Base-by-base conservation (phyloP, 1,140 invertebrate species). In the Ceratina calcarata region DNA sequence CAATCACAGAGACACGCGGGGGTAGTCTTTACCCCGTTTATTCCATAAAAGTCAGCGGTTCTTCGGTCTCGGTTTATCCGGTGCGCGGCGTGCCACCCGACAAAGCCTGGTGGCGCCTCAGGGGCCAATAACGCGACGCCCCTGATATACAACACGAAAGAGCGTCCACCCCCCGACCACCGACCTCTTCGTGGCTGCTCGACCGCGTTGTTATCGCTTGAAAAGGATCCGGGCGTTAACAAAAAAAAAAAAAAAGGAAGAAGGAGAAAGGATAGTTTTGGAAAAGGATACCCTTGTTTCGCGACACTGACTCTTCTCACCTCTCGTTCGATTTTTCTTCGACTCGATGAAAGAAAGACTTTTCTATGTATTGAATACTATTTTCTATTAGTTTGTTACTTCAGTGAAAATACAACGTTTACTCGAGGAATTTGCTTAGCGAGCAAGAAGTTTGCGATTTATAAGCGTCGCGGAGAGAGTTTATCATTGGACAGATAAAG, bases 41-140 rank as follows among this genome's bases (percentile, higher is more conserved):
- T 91, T 87, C 84, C 78, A 92, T 90, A 90, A 91, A 92, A 92
- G 87, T 91, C 88, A 86, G 79, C 82, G 87, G 81, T 89, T 90
- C 90, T 91, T 90, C 85, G 78, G 82, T 78, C 86, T 86, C 90
- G 86, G 86, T 89, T 91, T 91, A 89, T 87, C 86, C 75, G 79
- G 86, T 77, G 83, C 81, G 83, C 82, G 83, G 76, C 57, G 80
- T 75, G 76, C 77, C 68, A 82, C 45, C 74, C 84, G 84, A 87
- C 85, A 87, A 87, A 87, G 85, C 85, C 24, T 51, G 66, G 81
- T 84, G 82, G 86, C 85, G 84, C 85, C 85, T 86, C 84, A 62
- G 85, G 85, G 85, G 84, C 85, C 85, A 86, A 86, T 86, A 86
- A 86, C 81, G 84, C 81, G 81, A 86, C 84, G 84, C 84, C 73